Evolutionary conservation across 2,797 vertebrate species (phyloP), one percentile per base, ranked within the genome.

Genomic region (Carapus acus): DNA sequence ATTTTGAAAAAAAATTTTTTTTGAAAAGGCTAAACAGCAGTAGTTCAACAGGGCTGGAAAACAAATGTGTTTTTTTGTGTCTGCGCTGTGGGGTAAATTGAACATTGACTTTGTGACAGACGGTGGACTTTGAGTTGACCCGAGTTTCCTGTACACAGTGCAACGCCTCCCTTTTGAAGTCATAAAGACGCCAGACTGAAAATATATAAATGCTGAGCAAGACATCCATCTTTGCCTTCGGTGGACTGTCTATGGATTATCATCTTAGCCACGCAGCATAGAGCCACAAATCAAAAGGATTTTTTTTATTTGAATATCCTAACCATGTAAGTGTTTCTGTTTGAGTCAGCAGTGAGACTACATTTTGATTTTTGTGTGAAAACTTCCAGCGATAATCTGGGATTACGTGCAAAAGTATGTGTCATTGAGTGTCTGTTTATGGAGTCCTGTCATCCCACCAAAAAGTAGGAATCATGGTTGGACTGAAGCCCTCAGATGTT

Each of bases 401-500:
- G 6, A 36, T 36, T 15, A 33, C 14, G 31, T 33, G 12, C 8
- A 13, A 11, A 3, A 11, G 31, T 27, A 9, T 27, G 24, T 66
- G 49, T 29, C 3, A 36, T 13, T 49, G 21, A 62, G 46, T 20
- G 0, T 51, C 13, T 39, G 22, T 31, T 16, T 49, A 16, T 43
- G 36, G 19, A 8, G 49, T 9, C 43, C 20, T 68, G 31, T 60
- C 34, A 34, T 20, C 17, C 9, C n/a, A n/a, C n/a, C 11, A 50
- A 62, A 69, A 19, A 52, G 64, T 23, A 34, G 75, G 63, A 66
- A 78, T 50, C 62, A 94, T 93, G 92, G 90, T 89, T 42, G 89
- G 87, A 75, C 62, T 88, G 2, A 86, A 90, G 65, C 85, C 88
- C 24, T 86, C 89, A 0, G 90, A 92, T 17, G 76, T 86, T 48